Evolutionary conservation across 2,888 invertebrate genomes (phyloP).

Genomic region (Cephus rjabovi): DNA sequence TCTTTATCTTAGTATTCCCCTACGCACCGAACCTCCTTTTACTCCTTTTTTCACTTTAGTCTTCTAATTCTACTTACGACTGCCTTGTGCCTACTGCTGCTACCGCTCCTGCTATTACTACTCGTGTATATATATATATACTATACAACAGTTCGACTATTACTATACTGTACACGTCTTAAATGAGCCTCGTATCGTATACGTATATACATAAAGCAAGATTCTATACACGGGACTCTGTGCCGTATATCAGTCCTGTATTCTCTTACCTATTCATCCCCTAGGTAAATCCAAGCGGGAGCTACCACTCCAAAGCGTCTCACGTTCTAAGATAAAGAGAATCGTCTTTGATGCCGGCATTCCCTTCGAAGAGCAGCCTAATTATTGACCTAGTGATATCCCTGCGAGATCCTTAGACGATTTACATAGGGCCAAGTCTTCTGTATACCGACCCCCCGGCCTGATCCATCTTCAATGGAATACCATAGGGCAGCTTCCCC

Average conservation of each 20-base stretch:
- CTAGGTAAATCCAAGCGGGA: not conserved
- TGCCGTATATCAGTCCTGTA: not conserved
- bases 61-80: not conserved
- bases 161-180: not conserved
- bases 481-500: not conserved
- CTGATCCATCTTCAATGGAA: not conserved
- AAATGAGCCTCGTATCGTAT: not conserved
- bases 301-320: not conserved
- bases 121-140: no score
- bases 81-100: not conserved
- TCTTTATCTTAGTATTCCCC: not conserved
- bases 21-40: not conserved
- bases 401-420: not conserved
- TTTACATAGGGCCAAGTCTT: not conserved
- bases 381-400: conserved; percentile 51
- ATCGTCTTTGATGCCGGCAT: not conserved
- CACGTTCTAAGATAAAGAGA: not conserved
- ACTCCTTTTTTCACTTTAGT: not conserved
- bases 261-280: not conserved
- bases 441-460: not conserved
- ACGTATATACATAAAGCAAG: not conserved
- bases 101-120: not conserved
- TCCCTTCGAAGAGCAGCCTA: conserved; percentile 45
- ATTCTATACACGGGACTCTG: not conserved
- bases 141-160: not conserved